Evolutionary conservation across 1,140 invertebrate species (phyloP).

Genomic region (Diploscapter pachys): DNA sequence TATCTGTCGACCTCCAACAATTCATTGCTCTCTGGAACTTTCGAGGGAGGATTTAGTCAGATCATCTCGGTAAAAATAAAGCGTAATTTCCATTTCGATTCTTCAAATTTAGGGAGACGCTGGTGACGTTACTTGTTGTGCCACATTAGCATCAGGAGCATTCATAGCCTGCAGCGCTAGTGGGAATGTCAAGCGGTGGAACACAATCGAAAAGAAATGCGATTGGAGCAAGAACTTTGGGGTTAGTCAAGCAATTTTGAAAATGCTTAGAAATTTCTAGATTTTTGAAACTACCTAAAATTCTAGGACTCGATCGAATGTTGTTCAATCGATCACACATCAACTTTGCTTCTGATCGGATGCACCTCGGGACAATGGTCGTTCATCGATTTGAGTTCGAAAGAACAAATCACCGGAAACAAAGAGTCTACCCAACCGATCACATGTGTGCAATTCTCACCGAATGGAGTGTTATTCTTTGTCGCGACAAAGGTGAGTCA

Average conservation of each 20-base stretch:
- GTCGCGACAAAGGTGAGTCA: slow-evolving; percentile 12
- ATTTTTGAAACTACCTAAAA: too few relatives aligned
- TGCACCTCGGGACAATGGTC: slow-evolving; percentile 78
- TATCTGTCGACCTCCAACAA: too few relatives aligned
- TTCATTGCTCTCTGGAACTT: too few relatives aligned
- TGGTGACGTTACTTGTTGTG: slow-evolving; percentile 84
- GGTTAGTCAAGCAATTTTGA: too few relatives aligned
- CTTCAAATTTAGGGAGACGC: slow-evolving; percentile 65
- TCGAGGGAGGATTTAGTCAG: too few relatives aligned
- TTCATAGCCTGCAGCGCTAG: slow-evolving; percentile 69
- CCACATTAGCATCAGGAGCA: slow-evolving; percentile 48
- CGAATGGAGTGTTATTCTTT: slow-evolving; percentile 53
- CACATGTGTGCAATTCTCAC: slow-evolving; percentile 67
- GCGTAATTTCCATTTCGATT: too few relatives aligned
- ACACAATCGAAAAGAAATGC: slow-evolving; percentile 72
- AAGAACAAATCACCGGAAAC: slow-evolving; percentile 74
- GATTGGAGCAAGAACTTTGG: slow-evolving; percentile 29
- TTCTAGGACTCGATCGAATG: slow-evolving; percentile 74
- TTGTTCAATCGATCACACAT: slow-evolving; percentile 75
- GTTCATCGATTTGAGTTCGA: slow-evolving; percentile 76
- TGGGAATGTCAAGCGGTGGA: slow-evolving; percentile 83
- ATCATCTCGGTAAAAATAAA: too few relatives aligned
- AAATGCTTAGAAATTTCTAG: too few relatives aligned
- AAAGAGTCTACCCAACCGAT: slow-evolving; percentile 72
- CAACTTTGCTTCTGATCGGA: slow-evolving; percentile 75